phyloP scores from a whole-genome alignment of 1,140 invertebrate genomes.

The Cydia pomonella region DNA sequence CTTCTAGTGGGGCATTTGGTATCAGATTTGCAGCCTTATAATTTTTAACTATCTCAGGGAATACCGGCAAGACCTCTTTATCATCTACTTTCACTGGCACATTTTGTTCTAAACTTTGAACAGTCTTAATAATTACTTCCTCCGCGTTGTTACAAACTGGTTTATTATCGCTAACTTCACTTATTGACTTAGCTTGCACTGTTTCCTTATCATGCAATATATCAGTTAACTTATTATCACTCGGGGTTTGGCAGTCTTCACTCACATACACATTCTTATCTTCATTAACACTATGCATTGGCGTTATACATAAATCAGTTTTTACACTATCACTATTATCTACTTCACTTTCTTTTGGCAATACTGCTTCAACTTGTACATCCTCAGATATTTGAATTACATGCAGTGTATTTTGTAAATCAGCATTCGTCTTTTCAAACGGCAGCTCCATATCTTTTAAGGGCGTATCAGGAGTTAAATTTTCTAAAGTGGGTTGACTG shows the following conservation, averaged over 20 bases:
- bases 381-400: constrained; percentile 42
- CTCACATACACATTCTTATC: constrained; percentile 53
- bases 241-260: constrained; percentile 70
- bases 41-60: constrained; percentile 23
- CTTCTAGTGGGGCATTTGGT: background rate
- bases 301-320: constrained; percentile 70
- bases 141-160: constrained; percentile 37
- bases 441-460: constrained; percentile 60
- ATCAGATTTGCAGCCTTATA: background rate
- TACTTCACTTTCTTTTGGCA: constrained; percentile 68
- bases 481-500: constrained; percentile 72
- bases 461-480: constrained; percentile 70
- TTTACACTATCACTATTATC: constrained; percentile 66
- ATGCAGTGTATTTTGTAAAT: constrained; percentile 44
- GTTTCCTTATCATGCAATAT: constrained; percentile 60
- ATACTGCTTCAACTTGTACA: constrained; percentile 54
- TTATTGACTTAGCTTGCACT: constrained; percentile 72
- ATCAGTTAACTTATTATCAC: constrained; percentile 69
- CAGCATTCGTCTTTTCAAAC: constrained; percentile 39
- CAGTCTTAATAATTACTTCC: constrained; percentile 32
- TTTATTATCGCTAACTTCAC: constrained; percentile 49
- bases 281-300: constrained; percentile 73
- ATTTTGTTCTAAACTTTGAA: constrained; percentile 29
- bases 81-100: constrained; percentile 35
- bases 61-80: constrained; percentile 24